These are phyloP conservation scores for Leptestheria dahalacensis DNA, from an alignment of 1,140 invertebrate genomes.

Conservation along the genomic window DNA sequence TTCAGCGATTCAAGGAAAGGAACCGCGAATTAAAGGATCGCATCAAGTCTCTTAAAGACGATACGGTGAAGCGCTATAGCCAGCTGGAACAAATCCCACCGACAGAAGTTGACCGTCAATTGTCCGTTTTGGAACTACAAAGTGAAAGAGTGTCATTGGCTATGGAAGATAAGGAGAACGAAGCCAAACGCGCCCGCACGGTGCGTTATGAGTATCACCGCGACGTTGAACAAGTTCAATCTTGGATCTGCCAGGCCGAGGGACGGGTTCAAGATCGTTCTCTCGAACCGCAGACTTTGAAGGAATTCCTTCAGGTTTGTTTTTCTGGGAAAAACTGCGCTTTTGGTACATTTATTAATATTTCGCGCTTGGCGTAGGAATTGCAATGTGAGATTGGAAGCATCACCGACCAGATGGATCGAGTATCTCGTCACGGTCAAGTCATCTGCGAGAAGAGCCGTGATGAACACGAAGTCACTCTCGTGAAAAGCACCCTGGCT, in stretches of 20 bases:
- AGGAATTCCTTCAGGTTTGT: conserved; percentile 46
- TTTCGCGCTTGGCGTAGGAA: conserved; percentile 30
- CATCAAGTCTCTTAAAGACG: background rate
- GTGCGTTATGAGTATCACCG: conserved; percentile 57
- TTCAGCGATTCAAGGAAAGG: background rate
- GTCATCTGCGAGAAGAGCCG: conserved; percentile 59
- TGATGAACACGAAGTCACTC: conserved; percentile 56
- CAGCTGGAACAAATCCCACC: conserved; percentile 7
- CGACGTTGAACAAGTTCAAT: conserved; percentile 62
- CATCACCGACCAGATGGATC: conserved; percentile 59
- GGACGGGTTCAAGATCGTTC: conserved; percentile 63
- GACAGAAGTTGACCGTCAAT: conserved; percentile 18
- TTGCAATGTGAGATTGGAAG: conserved; percentile 55
- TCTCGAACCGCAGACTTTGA: conserved; percentile 54
- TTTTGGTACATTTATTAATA: conserved; percentile 2
- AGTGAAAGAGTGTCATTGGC: conserved; percentile 54
- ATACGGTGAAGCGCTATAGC: background rate
- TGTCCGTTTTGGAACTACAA: conserved; percentile 37
- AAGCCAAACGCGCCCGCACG: conserved; percentile 67
- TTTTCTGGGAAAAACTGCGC: background rate
- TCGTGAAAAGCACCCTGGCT: conserved; percentile 56
- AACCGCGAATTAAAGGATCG: background rate
- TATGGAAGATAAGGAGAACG: conserved; percentile 73
- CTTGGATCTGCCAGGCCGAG: conserved; percentile 67
- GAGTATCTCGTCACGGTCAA: conserved; percentile 55